Percentiles rank a stretch among this genome's conserved stretches.
phyloP scores from a whole-genome alignment of 2,797 vertebrate species.

The Pogoniulus pusillus region DNA sequence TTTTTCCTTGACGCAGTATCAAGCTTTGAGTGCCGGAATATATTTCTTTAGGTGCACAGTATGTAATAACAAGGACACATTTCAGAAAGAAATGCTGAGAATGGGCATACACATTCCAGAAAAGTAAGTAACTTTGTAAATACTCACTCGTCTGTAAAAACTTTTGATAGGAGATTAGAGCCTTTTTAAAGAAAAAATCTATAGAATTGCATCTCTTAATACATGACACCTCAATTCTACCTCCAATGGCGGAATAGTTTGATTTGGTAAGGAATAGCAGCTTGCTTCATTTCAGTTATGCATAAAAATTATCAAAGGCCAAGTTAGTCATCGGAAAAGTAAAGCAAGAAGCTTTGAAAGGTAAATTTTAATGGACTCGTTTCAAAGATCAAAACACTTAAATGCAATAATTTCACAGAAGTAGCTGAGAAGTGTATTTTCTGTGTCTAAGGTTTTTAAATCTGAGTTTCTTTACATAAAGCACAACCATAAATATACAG shows the following conservation, averaged over 20 bases:
- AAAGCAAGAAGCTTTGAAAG: background rate
- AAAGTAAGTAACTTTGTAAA: constrained; percentile 78
- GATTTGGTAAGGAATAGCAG: background rate
- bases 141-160: background rate
- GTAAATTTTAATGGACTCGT: background rate
- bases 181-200: background rate
- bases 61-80: constrained; percentile 92
- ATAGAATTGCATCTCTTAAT: background rate
- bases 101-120: constrained; percentile 97
- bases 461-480: background rate
- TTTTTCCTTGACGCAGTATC: constrained; percentile 76
- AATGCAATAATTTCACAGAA: background rate
- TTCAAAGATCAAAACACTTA: background rate
- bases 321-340: background rate
- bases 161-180: background rate
- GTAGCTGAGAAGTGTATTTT: background rate
- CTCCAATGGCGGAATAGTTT: background rate
- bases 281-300: background rate
- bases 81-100: constrained; percentile 94
- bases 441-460: background rate
- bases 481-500: background rate
- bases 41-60: constrained; percentile 97
- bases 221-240: background rate
- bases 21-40: constrained; percentile 92
- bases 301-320: background rate